Conservation (phyloP, 2,888 invertebrate genomes). For the Plagiodera versicolora region DNA sequence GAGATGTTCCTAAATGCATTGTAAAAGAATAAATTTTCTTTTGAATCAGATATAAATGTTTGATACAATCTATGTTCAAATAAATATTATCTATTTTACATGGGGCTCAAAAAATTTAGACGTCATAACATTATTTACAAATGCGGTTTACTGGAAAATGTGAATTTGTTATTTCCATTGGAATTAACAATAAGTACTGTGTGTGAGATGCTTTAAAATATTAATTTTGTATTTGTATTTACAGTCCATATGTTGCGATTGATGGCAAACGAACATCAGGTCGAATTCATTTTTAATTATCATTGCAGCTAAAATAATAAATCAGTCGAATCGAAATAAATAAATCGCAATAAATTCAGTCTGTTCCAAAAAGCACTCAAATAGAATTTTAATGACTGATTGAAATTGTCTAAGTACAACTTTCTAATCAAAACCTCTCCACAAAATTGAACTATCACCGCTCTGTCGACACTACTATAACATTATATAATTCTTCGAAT, state of each 20-base stretch:
- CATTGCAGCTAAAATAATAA: slow-evolving; percentile 42
- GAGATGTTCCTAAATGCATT: slow-evolving; percentile 47
- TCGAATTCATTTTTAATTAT: slow-evolving; percentile 8
- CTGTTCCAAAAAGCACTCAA: slow-evolving; percentile 36
- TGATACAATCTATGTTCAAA: slow-evolving; percentile 45
- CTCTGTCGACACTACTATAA: too few relatives aligned
- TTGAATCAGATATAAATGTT: slow-evolving; percentile 44
- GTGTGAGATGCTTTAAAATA: neutral
- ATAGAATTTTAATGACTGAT: slow-evolving; percentile 25
- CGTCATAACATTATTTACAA: slow-evolving; percentile 18
- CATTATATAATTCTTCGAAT: too few relatives aligned
- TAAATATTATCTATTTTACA: slow-evolving; percentile 38
- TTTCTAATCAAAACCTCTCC: slow-evolving; percentile 21
- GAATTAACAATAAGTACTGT: slow-evolving; percentile 24
- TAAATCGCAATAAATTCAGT: slow-evolving; percentile 49
- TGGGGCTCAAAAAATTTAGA: slow-evolving; percentile 17
- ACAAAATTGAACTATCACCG: neutral
- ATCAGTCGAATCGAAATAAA: slow-evolving; percentile 49
- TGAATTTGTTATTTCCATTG: slow-evolving; percentile 31
- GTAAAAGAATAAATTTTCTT: slow-evolving; percentile 52
- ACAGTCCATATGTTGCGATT: slow-evolving; percentile 5
- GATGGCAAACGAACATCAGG: slow-evolving; percentile 5
- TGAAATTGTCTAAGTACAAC: slow-evolving; percentile 19
- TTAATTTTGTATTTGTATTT: slow-evolving; percentile 4
- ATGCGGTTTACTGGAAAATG: slow-evolving; percentile 19